Evolutionary conservation across 2,797 vertebrate species (phyloP).

Genomic region (Psittacula echo): DNA sequence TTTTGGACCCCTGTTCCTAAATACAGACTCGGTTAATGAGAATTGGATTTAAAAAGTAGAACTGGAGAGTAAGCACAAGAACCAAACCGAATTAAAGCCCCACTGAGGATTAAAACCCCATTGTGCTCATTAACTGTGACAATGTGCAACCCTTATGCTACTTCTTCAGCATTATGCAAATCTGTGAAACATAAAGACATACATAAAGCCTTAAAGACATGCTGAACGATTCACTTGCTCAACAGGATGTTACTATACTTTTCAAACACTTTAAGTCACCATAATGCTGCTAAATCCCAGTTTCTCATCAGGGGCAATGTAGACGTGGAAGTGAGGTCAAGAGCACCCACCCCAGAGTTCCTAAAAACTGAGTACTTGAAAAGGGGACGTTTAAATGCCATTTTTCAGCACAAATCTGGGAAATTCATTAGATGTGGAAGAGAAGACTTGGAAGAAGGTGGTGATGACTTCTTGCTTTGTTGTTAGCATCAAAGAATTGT

Average conservation of each 20-base stretch:
- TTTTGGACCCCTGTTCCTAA: background rate
- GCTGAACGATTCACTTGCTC: background rate
- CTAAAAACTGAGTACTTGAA: background rate
- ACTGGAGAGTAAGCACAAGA: background rate
- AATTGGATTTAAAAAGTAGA: background rate
- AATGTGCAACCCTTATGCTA: background rate
- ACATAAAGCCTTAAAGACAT: background rate
- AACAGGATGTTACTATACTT: background rate
- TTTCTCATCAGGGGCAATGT: background rate
- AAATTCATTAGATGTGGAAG: background rate
- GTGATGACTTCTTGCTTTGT: background rate
- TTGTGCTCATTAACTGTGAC: background rate
- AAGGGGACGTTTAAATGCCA: background rate
- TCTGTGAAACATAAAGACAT: background rate
- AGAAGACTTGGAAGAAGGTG: background rate
- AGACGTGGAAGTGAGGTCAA: accelerated
- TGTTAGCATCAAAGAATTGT: background rate
- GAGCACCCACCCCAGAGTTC: background rate
- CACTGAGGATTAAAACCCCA: background rate
- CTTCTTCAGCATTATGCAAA: background rate
- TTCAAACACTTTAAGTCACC: background rate
- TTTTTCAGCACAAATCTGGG: background rate
- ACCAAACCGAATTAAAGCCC: background rate
- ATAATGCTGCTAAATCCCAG: background rate
- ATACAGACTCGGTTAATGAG: background rate